These are phyloP conservation scores for Myoxocephalus aenaeus DNA, from an alignment of 2,797 vertebrate genomes.

Conservation along the genomic window DNA sequence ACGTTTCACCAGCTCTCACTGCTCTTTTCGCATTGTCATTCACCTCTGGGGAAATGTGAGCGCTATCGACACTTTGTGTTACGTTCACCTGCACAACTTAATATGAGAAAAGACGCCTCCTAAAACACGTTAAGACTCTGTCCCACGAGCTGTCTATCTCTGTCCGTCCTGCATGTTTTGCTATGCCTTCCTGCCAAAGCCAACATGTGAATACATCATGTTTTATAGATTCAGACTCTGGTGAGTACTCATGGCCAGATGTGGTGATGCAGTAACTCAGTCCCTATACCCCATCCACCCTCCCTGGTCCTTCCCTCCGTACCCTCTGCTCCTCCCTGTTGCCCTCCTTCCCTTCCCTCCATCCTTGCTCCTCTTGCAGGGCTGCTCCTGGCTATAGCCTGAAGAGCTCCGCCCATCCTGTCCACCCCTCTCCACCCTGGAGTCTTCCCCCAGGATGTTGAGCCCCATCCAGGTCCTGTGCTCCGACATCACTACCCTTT, in stretches of 20 bases:
- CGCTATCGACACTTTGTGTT: slow-evolving; percentile 2
- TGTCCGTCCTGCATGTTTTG: slow-evolving; percentile 56
- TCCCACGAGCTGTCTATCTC: slow-evolving; percentile 43
- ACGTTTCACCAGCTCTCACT: slow-evolving; percentile 6
- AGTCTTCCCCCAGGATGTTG: slow-evolving; percentile 87
- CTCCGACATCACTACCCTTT: slow-evolving; percentile 88
- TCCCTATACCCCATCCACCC: slow-evolving; percentile 65
- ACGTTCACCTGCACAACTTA: background rate
- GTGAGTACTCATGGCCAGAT: slow-evolving; percentile 65
- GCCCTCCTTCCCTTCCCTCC: slow-evolving; percentile 52
- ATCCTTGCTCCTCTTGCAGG: slow-evolving; percentile 85
- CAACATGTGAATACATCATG: slow-evolving; percentile 50
- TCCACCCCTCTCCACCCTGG: slow-evolving; percentile 84
- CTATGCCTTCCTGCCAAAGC: slow-evolving; percentile 35
- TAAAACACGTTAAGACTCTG: slow-evolving; percentile 15
- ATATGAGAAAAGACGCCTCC: slow-evolving; percentile 5
- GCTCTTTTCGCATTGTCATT: slow-evolving; percentile 11
- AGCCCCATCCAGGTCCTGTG: slow-evolving; percentile 87
- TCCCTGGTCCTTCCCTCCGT: slow-evolving; percentile 39
- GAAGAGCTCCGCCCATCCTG: slow-evolving; percentile 84
- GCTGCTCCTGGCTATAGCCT: slow-evolving; percentile 87
- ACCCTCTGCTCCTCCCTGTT: slow-evolving; percentile 54
- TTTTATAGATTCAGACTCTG: slow-evolving; percentile 41
- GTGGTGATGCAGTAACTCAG: slow-evolving; percentile 80
- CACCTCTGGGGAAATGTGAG: slow-evolving; percentile 15